A percentile compares a stretch with the other conserved stretches of the same genome.
These are phyloP conservation scores for Thyatira batis DNA, from an alignment of 2,888 invertebrate species.

Conservation along the genomic window DNA sequence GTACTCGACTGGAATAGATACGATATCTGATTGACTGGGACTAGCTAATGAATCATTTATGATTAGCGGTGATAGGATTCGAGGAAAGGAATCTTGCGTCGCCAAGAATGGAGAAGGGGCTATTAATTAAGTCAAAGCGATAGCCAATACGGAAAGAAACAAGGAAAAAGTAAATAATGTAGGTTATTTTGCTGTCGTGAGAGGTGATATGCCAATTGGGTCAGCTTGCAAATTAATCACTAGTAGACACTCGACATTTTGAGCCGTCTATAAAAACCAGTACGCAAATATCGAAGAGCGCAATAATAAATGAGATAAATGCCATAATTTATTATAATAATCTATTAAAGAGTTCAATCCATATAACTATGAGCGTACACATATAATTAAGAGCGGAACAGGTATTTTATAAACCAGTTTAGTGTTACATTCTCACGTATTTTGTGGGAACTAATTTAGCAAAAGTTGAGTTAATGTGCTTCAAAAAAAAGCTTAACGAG, in stretches of 20 bases:
- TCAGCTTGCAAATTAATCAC: background rate
- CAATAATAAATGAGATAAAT: background rate
- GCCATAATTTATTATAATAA: background rate
- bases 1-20: background rate
- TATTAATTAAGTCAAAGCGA: background rate
- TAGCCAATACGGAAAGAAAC: background rate
- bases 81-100: background rate
- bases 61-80: background rate
- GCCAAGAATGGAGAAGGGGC: background rate
- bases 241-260: background rate
- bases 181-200: background rate
- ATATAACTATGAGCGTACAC: background rate
- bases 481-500: background rate
- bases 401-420: background rate
- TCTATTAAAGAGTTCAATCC: background rate
- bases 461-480: background rate
- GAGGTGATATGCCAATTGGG: background rate
- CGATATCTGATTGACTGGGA: background rate
- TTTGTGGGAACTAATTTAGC: background rate
- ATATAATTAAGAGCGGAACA: background rate
- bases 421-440: background rate
- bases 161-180: background rate
- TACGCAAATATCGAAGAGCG: background rate
- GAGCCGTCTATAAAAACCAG: background rate
- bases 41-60: background rate